phyloP scores from a whole-genome alignment of 2,888 invertebrate genomes.

The Mesopsocus fuscifrons region DNA sequence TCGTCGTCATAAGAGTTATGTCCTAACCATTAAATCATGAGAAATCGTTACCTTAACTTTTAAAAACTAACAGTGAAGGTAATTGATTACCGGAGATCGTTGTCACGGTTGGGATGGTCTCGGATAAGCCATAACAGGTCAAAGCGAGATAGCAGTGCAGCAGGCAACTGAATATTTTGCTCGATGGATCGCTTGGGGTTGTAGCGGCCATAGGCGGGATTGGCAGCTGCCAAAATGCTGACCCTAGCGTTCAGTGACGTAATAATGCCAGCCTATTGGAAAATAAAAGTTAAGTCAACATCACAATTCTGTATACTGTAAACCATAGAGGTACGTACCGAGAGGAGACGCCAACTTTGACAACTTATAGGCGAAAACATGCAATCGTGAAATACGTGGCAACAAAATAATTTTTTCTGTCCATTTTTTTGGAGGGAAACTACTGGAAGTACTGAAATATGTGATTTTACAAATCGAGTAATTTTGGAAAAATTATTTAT shows the following conservation, averaged over 20 bases:
- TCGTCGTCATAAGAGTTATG: neutral
- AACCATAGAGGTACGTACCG: too few species aligned
- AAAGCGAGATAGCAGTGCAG: slow-evolving; percentile 89
- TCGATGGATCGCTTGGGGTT: slow-evolving; percentile 89
- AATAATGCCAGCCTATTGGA: slow-evolving; percentile 81
- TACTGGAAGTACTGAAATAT: too few species aligned
- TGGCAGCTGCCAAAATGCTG: slow-evolving; percentile 94
- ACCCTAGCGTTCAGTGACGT: slow-evolving; percentile 94
- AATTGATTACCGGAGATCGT: slow-evolving; percentile 35
- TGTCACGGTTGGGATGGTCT: slow-evolving; percentile 44
- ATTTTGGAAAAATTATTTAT: too few species aligned
- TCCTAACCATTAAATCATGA: neutral
- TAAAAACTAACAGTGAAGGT: too few species aligned
- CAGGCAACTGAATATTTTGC: slow-evolving; percentile 95
- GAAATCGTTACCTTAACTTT: neutral
- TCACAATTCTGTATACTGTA: too few species aligned
- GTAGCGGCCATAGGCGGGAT: slow-evolving; percentile 96
- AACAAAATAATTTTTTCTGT: too few species aligned
- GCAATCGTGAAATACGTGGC: too few species aligned
- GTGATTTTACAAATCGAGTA: too few species aligned
- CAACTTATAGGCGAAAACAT: too few species aligned
- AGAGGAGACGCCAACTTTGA: too few species aligned
- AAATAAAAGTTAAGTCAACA: neutral
- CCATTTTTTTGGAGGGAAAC: too few species aligned
- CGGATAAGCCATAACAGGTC: slow-evolving; percentile 93